Evolutionary conservation across 2,888 invertebrate genomes (phyloP).

Genomic region (Meloe dianella): DNA sequence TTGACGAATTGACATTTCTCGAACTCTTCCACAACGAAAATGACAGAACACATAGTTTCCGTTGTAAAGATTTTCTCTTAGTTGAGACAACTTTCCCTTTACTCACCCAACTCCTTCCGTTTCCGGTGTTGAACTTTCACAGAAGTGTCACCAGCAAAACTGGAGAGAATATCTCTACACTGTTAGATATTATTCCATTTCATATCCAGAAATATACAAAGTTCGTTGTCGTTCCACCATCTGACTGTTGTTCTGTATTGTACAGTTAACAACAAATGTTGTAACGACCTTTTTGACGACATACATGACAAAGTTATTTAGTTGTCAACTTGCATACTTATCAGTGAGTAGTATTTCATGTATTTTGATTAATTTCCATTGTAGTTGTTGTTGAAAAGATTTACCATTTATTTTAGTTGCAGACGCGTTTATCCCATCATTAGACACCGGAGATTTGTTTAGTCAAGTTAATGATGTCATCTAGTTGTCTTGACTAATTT

Average conservation of each 20-base stretch:
- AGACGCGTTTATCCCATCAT: slow-evolving; percentile 6
- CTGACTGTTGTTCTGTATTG: slow-evolving; percentile 15
- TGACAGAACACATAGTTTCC: slow-evolving; percentile 22
- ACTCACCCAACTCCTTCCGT: slow-evolving; percentile 32
- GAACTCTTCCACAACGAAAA: slow-evolving; percentile 8
- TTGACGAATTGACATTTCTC: slow-evolving; percentile 8
- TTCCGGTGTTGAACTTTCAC: slow-evolving; percentile 35
- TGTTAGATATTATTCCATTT: slow-evolving; percentile 15
- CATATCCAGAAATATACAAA: slow-evolving; percentile 23
- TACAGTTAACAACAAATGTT: slow-evolving; percentile 16
- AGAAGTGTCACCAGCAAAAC: slow-evolving; percentile 37
- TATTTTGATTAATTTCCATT: neutral
- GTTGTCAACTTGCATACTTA: neutral
- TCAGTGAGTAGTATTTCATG: neutral
- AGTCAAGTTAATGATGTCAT: slow-evolving; percentile 41
- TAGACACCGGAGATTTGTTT: slow-evolving; percentile 20
- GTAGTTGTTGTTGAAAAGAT: neutral
- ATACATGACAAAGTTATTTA: neutral
- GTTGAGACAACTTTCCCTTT: slow-evolving; percentile 29
- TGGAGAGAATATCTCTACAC: slow-evolving; percentile 14
- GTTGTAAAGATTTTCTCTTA: slow-evolving; percentile 29
- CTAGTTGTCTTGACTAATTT: slow-evolving; percentile 37
- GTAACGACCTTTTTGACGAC: neutral
- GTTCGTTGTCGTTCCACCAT: slow-evolving; percentile 19
- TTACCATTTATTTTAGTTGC: neutral